Conservation (phyloP, 1,140 invertebrate species). For the Musca domestica region DNA sequence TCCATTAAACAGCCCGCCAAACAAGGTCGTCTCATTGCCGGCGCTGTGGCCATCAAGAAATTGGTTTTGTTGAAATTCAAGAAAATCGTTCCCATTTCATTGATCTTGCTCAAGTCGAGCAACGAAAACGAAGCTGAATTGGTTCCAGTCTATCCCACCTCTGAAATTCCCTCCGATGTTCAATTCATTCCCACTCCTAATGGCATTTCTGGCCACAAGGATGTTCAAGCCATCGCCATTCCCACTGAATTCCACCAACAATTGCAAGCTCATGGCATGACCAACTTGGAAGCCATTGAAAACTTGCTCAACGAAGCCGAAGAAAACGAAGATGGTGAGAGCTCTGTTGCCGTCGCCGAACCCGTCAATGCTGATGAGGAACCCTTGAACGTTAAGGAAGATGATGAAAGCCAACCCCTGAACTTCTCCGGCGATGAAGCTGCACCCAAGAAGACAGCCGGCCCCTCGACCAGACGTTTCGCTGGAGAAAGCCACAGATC, state of each 20-base stretch:
- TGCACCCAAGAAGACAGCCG: background rate
- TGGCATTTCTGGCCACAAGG: slow-evolving; percentile 48
- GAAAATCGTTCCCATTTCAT: slow-evolving; percentile 48
- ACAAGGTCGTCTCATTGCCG: slow-evolving; percentile 46
- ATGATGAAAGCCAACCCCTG: slow-evolving; percentile 44
- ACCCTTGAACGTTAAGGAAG: slow-evolving; percentile 39
- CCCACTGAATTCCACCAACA: slow-evolving; percentile 48
- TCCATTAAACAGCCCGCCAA: background rate
- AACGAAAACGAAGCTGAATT: slow-evolving; percentile 49
- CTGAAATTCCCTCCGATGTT: slow-evolving; percentile 47
- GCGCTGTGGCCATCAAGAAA: slow-evolving; percentile 49
- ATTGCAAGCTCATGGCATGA: slow-evolving; percentile 43
- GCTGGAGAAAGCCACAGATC: background rate
- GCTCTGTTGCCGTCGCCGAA: slow-evolving; percentile 39
- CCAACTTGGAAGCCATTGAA: slow-evolving; percentile 50
- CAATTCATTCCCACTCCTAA: slow-evolving; percentile 51
- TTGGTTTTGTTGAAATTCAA: slow-evolving; percentile 50
- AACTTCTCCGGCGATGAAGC: slow-evolving; percentile 28
- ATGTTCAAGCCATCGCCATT: slow-evolving; percentile 50
- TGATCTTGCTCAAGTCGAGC: slow-evolving; percentile 45
- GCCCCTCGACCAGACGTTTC: background rate
- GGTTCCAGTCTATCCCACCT: slow-evolving; percentile 48
- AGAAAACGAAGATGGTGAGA: slow-evolving; percentile 29
- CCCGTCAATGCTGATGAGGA: slow-evolving; percentile 34
- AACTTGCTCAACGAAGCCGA: slow-evolving; percentile 36